Evolutionary conservation across 2,797 vertebrate species (phyloP), one percentile per base, ranked within the genome.

Genomic region (Tauraco hartlaubi): DNA sequence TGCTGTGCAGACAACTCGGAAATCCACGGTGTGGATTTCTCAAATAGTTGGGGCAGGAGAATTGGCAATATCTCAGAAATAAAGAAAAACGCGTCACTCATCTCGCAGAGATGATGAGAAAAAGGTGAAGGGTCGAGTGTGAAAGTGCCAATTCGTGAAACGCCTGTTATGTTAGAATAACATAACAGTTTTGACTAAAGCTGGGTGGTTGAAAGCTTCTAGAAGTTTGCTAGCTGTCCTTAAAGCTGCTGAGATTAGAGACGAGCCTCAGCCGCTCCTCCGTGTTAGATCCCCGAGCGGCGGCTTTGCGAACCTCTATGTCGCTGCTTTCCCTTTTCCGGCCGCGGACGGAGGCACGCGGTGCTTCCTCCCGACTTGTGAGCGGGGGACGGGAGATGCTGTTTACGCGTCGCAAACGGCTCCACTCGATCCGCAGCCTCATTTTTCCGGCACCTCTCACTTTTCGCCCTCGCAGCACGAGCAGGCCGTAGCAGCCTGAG

Each of bases 131-230:
- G 81, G 88, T 79, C 41, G 15, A 69, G 89, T 11, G 71, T 83
- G 95, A 88, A 93, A 61, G 52, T 74, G 81, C 22, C 86, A 83
- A 74, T 46, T 96, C 78, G 91, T 89, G 92, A 95, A 92, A 96
- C 56, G 49, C 92, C 68, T 87, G 67, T 92, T 77, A 37, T 54
- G 23, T 85, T 56, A 85, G 86, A 74, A 46, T 54, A 82, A 25
- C 69, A 37, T 31, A 23, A 25, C 75, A 33, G 58, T 17, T 91
- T 82, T 63, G 52, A 54, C 63, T 92, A 46, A 59, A 77, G 68
- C 52, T 85, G 15, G 69, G 69, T 23, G 67, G 37, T 52, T 89
- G 59, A 87, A 79, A 83, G 59, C 64, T 87, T 61, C 61, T 76
- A 48, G 67, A 87, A 85, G 37, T 67, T 71, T 68, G 63, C 75